Evolutionary conservation across 92 coral and sea anemone genomes (phyloP), one percentile per base, ranked within the genome.

Genomic region (Zoanthus sansibaricus): DNA sequence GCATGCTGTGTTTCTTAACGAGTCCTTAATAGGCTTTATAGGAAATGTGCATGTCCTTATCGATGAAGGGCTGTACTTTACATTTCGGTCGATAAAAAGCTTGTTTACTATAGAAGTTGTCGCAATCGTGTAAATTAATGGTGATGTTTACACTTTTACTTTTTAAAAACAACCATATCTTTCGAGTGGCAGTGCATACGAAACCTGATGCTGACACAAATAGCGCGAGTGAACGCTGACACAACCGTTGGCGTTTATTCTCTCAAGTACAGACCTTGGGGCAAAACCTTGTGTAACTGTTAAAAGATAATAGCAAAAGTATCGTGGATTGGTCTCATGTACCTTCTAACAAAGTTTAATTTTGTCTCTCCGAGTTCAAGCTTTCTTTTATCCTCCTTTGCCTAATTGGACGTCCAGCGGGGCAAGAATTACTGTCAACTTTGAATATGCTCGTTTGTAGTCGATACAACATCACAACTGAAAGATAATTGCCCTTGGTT

Each of bases 401-500:
- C 69, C 32, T 62, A 62, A 62, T 62, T 62, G 69, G 69, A 62
- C 69, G 25, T 62, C 69, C 69, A 6, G 69, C 69, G 69, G 69
- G 69, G 31, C 69, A 62, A 7, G 69, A 62, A 62, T 62, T 62
- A 62, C 69, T 62, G 31, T 62, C 69, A 62, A 18, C 69, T 62
- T 13, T 9, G n/a, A 62, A 62, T 25, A 17, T 18, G 30, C 69
- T 62, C 69, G 69, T 62, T 62, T 62, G 30, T 62, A 7, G 55
- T 49, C 12, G 10, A 49, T 49, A 49, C 55, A 49, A 49, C 69
- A 17, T 31, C 20, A 62, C 20, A 14, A 58, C 66, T 58, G 66
- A 58, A 17, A 58, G 20, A 58, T 58, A 58, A 58, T 62, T 62
- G 21, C 69, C 69, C n/a, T 31, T 62, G 69, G 68, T 62, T 62